Evolutionary conservation across 2,113 vertebrate species (phyloP), one percentile per base, ranked within the genome.

Genomic region (Craseonycteris thonglongyai): DNA sequence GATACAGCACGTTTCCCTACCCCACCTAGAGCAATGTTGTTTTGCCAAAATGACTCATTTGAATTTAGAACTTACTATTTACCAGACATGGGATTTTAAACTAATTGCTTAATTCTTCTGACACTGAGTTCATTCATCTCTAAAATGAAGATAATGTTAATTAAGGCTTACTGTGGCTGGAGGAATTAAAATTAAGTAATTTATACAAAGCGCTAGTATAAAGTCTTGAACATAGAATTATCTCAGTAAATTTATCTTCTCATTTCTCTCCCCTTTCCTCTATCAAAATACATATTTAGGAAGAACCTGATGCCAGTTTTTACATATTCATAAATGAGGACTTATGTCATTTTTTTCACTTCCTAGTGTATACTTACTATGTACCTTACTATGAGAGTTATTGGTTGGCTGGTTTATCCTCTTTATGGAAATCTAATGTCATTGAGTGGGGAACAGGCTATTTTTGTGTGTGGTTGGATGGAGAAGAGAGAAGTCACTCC

Each of bases 241-340:
- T 10, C 2, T 59, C 21, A 28, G 2, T 63, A 87, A 94, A n/a
- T 68, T 76, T 40, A n/a, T 54, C 19, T 35, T 61, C 14, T 87
- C 56, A 79, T n/a, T 63, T 72, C 26, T 35, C 56, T 85, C 42
- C 16, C 3, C 11, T 93, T 94, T n/a, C 11, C 21, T 85, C 49
- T 89, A 16, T 40, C 26, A 96, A 92, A 75, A 84, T 76, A 88
- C 13, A 54, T 93, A 96, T 21, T 78, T 18, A 54, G 42, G n/a
- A 83, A 92, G 59, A 88, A 88, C 2, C 7, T 26, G 3, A 81
- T 24, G 19, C 24, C 26, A 51, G 1, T 63, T 18, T 72, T 80
- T 66, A 21, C 35, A 81, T 74, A 14, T n/a, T 80, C 2, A 6
- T 71, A 90, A 59, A 6, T 71, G 59, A 78, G 82, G 49, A 45